Evolutionary conservation across 2,888 invertebrate species (phyloP), one percentile per base, ranked within the genome.

Genomic region (Noctuana brunneofusca): DNA sequence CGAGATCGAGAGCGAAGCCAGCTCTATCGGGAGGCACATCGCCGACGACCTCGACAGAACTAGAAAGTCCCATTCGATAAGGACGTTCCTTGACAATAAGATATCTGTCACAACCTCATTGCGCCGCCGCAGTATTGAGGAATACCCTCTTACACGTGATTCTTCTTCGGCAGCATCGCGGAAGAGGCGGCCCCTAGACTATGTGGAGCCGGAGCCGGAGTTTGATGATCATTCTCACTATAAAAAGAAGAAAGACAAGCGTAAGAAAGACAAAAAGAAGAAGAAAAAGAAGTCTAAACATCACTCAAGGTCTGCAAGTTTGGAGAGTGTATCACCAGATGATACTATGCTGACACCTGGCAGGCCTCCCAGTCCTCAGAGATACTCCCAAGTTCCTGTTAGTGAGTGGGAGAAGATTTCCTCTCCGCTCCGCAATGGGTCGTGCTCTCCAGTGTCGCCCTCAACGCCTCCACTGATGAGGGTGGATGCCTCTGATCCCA

Each of bases 1-100:
- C n/a, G n/a, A n/a, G n/a, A n/a, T n/a, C n/a, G n/a, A 96, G 81
- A 96, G 96, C 77, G 95, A 95, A 78, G 94, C 93, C 73, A 94
- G 93, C 82, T 88, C 89, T 50, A 83, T 87, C 71, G 84, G 89
- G 68, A 78, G 87, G 66, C 89, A 89, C 69, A 84, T 89, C 32
- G 86, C 87, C 62, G 89, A 88, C 74, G 89, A 87, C 74, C 83
- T 87, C 63, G 87, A 86, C 74, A 80, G 88, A 70, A 84, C 87
- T 58, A 83, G 89, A 72, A 86, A 85, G 75, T 83, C 88, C 43
- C 90, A 86, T 72, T 83, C 91, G 50, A 84, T 89, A 65, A 86
- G 91, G 73, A 90, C 88, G 50, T 87, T 91, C 72, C 83, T 87
- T 69, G 91, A 89, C 78, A 88, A 89, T 80, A 89, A 86, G 76